phyloP scores from a whole-genome alignment of 2,113 vertebrate species.

The Mohoua ochrocephala region DNA sequence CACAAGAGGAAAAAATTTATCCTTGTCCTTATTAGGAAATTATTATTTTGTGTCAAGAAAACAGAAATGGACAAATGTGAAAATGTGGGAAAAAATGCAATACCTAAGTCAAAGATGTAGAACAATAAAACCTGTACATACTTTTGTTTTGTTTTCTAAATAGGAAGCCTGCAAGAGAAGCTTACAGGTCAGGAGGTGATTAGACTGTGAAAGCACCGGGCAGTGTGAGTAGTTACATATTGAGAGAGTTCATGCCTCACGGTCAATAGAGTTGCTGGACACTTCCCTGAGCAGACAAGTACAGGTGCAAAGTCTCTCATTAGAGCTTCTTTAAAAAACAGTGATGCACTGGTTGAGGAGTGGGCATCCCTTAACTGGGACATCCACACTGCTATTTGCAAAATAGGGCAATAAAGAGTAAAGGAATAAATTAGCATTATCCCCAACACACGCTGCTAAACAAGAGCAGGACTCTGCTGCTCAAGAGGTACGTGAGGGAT shows the following conservation, averaged over 20 bases:
- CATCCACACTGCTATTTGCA: neutral
- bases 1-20: neutral
- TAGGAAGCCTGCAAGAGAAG: neutral
- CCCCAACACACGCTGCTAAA: neutral
- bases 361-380: neutral
- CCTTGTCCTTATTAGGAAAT: neutral
- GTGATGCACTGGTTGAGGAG: neutral
- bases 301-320: neutral
- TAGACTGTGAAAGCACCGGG: neutral
- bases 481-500: neutral
- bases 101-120: neutral
- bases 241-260: neutral
- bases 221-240: neutral
- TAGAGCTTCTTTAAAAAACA: neutral
- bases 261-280: neutral
- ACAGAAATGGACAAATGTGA: neutral
- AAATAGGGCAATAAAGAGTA: neutral
- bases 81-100: neutral
- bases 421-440: neutral
- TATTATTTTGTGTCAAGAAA: neutral
- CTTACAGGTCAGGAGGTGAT: neutral
- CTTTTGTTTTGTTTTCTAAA: neutral
- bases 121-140: neutral
- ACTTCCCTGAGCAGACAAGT: neutral
- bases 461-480: neutral